Evolutionary conservation across 1,140 invertebrate genomes (phyloP), one percentile per base, ranked within the genome.

Genomic region (Antheraea mylitta): DNA sequence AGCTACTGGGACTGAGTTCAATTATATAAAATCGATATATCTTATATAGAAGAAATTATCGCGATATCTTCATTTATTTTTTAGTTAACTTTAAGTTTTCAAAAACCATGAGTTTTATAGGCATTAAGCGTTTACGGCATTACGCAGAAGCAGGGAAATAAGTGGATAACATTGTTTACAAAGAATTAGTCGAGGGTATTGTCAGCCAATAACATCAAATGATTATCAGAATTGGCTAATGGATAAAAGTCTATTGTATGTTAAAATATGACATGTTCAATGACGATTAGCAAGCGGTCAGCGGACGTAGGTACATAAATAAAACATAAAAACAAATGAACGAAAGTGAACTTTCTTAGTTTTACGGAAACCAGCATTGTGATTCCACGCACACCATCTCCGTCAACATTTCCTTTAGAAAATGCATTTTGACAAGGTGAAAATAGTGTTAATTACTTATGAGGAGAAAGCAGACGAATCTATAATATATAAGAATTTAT

Each of bases 361-460:
- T 71, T 72, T 75, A 70, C 69, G 73, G 73, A 75, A 75, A 75
- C 69, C 59, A 63, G n/a, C 65, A 63, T 66, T 66, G 66, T 69
- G 18, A 69, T 69, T 64, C 59, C 16, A 61, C 45, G 19, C 38
- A 13, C 45, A 53, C 45, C 45, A 53, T 53, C 45, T 53, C 45
- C 45, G 45, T 53, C 45, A 53, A 53, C 45, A 16, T 9, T 53
- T 53, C 45, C 45, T 53, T 53, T 53, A 53, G 45, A 53, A 13
- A 53, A 16, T 53, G 45, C 45, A 53, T 53, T 53, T 53, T 53
- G 45, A 53, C 45, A 53, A 53, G 45, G 45, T 53, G 45, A 53
- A 53, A 53, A 53, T 53, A 53, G 45, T 53, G 45, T 53, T 53
- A 53, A 53, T 53, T 53, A 53, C 45, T 53, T 53, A 53, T 13